phyloP scores from a whole-genome alignment of 2,113 vertebrate species.

The Eclectus roratus region DNA sequence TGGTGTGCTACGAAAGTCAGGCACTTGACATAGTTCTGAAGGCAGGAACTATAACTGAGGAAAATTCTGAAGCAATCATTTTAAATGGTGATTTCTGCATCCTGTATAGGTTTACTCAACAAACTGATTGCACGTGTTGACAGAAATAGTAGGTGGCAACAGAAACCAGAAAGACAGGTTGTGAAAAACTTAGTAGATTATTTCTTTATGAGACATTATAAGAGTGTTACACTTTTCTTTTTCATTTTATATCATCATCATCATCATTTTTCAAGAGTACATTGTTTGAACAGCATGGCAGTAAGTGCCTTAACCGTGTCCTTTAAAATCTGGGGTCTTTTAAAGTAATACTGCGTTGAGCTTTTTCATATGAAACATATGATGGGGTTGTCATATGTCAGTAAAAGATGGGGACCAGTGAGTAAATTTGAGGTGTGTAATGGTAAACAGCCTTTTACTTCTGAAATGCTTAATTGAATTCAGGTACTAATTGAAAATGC shows the following conservation, averaged over 20 bases:
- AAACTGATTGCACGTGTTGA: background rate
- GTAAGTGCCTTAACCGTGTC: background rate
- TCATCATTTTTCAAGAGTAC: background rate
- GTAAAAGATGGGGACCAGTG: background rate
- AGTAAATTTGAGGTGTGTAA: background rate
- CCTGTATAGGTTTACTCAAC: background rate
- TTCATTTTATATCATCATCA: background rate
- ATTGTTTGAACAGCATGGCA: background rate
- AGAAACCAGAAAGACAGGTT: background rate
- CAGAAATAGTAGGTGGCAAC: conserved; percentile 8
- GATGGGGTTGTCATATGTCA: background rate
- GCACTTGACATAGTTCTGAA: background rate
- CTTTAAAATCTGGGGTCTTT: background rate
- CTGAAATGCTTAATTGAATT: background rate
- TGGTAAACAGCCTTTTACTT: background rate
- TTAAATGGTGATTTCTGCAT: background rate
- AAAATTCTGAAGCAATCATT: background rate
- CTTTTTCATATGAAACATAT: background rate
- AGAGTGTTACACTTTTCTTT: background rate
- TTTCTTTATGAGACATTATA: background rate
- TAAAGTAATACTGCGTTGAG: background rate
- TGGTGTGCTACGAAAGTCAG: background rate
- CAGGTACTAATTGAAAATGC: background rate
- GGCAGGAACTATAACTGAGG: background rate
- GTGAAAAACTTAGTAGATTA: background rate